Percentiles rank a stretch among this genome's conserved stretches.
Evolutionary conservation across 2,113 vertebrate species (phyloP).

Genomic region (Galeopterus variegatus): DNA sequence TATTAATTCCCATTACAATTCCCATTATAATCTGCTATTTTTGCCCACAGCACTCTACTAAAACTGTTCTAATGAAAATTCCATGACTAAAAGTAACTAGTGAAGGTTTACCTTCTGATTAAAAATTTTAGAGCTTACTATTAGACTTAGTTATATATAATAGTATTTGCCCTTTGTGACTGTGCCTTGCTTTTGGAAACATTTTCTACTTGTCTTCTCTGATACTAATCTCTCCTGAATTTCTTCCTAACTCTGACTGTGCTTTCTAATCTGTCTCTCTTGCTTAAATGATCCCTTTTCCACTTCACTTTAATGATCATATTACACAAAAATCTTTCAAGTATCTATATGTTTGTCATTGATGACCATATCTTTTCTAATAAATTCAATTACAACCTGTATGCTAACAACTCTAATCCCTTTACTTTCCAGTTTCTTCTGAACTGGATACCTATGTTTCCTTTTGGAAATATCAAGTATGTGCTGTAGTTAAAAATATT

Average conservation of each 20-base stretch:
- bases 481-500: background rate
- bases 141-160: background rate
- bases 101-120: background rate
- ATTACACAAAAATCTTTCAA: background rate
- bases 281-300: background rate
- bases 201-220: background rate
- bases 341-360: background rate
- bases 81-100: background rate
- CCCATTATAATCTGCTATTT: background rate
- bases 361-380: background rate
- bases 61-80: background rate
- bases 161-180: background rate
- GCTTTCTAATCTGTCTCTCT: background rate
- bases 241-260: background rate
- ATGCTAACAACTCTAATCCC: background rate
- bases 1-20: background rate
- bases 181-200: background rate
- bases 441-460: background rate
- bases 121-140: background rate
- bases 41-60: background rate
- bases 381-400: background rate
- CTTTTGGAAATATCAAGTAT: background rate
- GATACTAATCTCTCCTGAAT: background rate
- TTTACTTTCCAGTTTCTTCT: background rate
- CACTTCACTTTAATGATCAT: background rate